A percentile compares a stretch with the other conserved stretches of the same genome.
phyloP scores from a whole-genome alignment of 2,888 invertebrate genomes.

The Didymodactylos carnosus region DNA sequence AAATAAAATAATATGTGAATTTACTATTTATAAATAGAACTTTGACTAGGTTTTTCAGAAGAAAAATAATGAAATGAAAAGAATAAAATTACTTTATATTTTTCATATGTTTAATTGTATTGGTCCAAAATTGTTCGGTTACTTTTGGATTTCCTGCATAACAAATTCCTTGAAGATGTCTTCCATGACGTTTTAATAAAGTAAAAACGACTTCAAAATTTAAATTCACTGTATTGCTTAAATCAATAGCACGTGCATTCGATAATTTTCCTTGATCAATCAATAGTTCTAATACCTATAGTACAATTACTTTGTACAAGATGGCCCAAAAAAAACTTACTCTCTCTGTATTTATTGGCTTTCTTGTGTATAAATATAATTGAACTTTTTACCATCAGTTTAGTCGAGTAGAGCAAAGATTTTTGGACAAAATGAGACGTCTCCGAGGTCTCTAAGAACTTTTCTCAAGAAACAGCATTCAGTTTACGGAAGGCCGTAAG shows the following conservation, averaged over 20 bases:
- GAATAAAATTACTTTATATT: constrained; percentile 74
- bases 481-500: too few species aligned
- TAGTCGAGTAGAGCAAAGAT: too few species aligned
- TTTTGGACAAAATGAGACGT: too few species aligned
- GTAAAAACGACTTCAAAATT: constrained; percentile 75
- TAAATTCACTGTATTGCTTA: constrained; percentile 83
- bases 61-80: too few species aligned
- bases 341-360: too few species aligned
- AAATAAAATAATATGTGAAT: background rate
- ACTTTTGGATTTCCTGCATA: constrained; percentile 90
- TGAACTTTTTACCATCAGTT: too few species aligned
- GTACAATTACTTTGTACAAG: constrained; percentile 2
- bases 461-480: too few species aligned
- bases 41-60: too few species aligned
- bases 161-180: constrained; percentile 64
- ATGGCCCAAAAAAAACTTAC: background rate
- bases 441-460: too few species aligned
- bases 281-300: constrained; percentile 62
- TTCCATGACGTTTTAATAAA: constrained; percentile 70
- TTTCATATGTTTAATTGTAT: constrained; percentile 66
- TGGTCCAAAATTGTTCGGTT: constrained; percentile 92
- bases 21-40: too few species aligned
- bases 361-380: too few species aligned
- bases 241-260: constrained; percentile 62
- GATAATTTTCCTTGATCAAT: constrained; percentile 57